Evolutionary conservation across 2,797 vertebrate genomes (phyloP), one percentile per base, ranked within the genome.

Genomic region (Oryzias sinensis): DNA sequence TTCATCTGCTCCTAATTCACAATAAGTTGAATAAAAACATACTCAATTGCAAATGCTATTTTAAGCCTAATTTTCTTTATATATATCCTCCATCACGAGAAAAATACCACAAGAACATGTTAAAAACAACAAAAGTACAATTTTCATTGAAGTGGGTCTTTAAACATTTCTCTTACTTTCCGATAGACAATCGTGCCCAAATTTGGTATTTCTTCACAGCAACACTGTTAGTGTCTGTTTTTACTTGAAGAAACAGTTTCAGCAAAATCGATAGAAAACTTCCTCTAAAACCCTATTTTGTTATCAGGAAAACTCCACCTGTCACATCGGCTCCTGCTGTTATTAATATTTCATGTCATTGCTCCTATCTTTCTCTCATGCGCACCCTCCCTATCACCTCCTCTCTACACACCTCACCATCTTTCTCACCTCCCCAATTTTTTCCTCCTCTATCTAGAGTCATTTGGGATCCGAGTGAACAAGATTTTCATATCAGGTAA

Each of bases 401-500:
- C 43, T 52, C 56, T 17, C 17, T 27, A 50, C 66, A 50, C 72
- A 27, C 48, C 63, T 54, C n/a, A 27, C 59, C 7, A 24, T 18
- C 27, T 37, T 37, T 65, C 68, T 59, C 72, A 20, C 74, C 71
- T 72, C 68, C 56, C 60, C 11, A 41, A 50, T 63, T 70, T 64
- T 62, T 69, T 72, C 70, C 69, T 29, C 61, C 42, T 73, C 77
- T 76, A 61, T 82, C 74, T 49, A 17, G 64, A 82, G 82, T 89
- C 83, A 88, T 83, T 88, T 83, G 82, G 82, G 79, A 88, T 80
- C 70, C 49, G 76, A 71, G 29, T 61, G 83, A 90, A 87, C 82
- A 88, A 82, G 82, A 88, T 81, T 83, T 88, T 88, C 87, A 84
- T 89, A 89, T 90, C 81, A 81, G 85, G 81, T 86, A 87, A 89